These are phyloP conservation scores for Neogobius melanostomus DNA, from an alignment of 2,113 vertebrate genomes.

Conservation along the genomic window DNA sequence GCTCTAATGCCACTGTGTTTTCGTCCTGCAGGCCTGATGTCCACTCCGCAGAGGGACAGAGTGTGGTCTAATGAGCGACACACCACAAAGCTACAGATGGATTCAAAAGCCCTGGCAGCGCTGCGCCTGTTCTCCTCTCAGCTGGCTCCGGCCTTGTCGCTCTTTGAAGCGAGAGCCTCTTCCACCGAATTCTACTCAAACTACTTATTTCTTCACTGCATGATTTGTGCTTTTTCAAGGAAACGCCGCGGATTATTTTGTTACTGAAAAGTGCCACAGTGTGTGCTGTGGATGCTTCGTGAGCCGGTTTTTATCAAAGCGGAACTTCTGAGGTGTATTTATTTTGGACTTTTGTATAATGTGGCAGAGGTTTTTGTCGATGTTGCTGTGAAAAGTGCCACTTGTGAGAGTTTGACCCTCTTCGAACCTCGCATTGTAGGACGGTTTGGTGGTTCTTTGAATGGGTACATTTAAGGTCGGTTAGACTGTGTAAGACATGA, in stretches of 20 bases:
- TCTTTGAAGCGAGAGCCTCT: slow-evolving; percentile 20
- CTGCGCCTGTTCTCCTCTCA: slow-evolving; percentile 15
- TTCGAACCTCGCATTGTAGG: not conserved
- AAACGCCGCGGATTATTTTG: slow-evolving; percentile 16
- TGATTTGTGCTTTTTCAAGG: slow-evolving; percentile 42
- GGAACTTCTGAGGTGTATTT: slow-evolving; percentile 37
- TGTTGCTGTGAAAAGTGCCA: slow-evolving; percentile 43
- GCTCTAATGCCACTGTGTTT: slow-evolving; percentile 1
- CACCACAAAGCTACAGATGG: slow-evolving; percentile 19
- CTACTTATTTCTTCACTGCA: slow-evolving; percentile 39
- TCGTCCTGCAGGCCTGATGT: slow-evolving; percentile 37
- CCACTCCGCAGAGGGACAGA: slow-evolving; percentile 23
- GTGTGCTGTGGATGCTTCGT: slow-evolving; percentile 29
- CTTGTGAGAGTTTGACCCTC: slow-evolving; percentile 21
- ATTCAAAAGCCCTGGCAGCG: slow-evolving; percentile 33
- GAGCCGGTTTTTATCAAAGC: slow-evolving; percentile 24
- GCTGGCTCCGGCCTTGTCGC: slow-evolving; percentile 14
- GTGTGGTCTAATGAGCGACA: slow-evolving; percentile 43
- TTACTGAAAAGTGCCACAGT: slow-evolving; percentile 49
- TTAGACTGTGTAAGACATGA: too few relatives aligned
- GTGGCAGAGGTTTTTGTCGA: slow-evolving; percentile 35
- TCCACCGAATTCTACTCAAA: slow-evolving; percentile 24
- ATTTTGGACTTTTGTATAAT: slow-evolving; percentile 62
- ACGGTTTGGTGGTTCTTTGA: not conserved
- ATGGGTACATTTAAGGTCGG: not conserved